Evolutionary conservation across 37 sponge, comb jelly and placozoan genomes (phyloP).

Genomic region (Cladorhizidae sp.): DNA sequence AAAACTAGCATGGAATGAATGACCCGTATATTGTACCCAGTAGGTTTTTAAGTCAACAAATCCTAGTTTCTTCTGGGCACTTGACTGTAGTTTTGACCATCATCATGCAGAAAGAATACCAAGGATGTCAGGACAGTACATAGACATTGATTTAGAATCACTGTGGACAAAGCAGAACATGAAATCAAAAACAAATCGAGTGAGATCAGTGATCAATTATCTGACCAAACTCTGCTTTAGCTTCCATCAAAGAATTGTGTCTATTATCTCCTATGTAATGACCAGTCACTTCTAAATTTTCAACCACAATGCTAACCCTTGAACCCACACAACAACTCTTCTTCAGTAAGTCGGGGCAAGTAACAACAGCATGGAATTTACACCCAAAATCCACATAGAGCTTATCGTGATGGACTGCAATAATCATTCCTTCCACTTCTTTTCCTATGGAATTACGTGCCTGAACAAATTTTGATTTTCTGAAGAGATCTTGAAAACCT

Average conservation of each 20-base stretch:
- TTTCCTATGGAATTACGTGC: slow-evolving; percentile 47
- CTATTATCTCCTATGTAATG: slow-evolving; percentile 61
- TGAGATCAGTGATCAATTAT: too few species aligned
- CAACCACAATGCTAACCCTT: slow-evolving; percentile 36
- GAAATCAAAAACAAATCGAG: too few species aligned
- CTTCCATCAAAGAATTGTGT: slow-evolving; percentile 62
- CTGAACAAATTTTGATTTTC: slow-evolving; percentile 30
- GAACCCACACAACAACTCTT: slow-evolving; percentile 14
- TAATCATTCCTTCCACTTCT: slow-evolving; percentile 46
- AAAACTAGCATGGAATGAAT: too few species aligned
- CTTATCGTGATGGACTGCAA: slow-evolving; percentile 49
- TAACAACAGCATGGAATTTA: slow-evolving; percentile 80
- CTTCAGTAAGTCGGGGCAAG: not conserved
- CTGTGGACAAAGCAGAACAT: too few species aligned
- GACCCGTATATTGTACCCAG: too few species aligned
- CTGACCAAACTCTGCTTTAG: slow-evolving; percentile 26
- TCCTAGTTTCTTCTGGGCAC: too few species aligned
- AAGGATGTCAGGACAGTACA: too few species aligned
- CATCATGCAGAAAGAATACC: too few species aligned
- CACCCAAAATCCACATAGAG: slow-evolving; percentile 80
- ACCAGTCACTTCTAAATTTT: slow-evolving; percentile 53
- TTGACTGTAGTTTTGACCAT: too few species aligned
- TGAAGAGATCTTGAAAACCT: slow-evolving; percentile 31
- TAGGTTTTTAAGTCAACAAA: too few species aligned
- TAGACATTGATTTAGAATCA: too few species aligned